Evolutionary conservation across 2,797 vertebrate genomes (phyloP).

Genomic region (Steatocranus sp.): DNA sequence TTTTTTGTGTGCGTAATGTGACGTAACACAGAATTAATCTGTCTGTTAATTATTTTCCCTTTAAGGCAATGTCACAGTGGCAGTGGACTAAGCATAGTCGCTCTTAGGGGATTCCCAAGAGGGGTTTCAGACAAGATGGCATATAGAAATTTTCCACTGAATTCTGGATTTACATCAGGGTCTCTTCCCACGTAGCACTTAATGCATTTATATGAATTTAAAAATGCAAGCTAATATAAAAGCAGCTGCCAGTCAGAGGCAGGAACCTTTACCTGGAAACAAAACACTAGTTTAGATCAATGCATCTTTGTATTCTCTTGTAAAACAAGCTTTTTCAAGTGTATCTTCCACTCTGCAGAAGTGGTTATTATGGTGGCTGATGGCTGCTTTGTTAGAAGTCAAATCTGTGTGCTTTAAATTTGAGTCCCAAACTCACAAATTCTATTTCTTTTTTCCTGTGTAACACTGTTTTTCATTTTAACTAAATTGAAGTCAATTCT

Average conservation of each 20-base stretch:
- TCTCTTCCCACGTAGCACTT: background rate
- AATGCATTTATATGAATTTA: accelerated
- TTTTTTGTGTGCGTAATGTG: background rate
- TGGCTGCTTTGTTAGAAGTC: background rate
- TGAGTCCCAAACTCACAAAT: background rate
- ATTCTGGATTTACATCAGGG: background rate
- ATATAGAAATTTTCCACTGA: background rate
- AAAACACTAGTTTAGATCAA: background rate
- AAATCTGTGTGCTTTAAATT: background rate
- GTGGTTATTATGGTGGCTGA: background rate
- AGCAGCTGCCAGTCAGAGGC: accelerated
- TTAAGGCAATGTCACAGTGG: background rate
- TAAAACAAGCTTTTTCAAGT: background rate
- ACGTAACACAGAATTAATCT: background rate
- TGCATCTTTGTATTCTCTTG: background rate
- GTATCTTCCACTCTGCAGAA: background rate
- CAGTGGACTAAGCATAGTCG: background rate
- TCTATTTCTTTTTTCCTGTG: background rate
- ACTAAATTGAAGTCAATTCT: background rate
- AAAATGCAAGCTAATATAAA: background rate
- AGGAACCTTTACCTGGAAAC: background rate
- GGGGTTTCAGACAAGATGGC: background rate
- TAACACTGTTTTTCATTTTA: background rate
- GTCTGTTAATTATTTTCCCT: accelerated
- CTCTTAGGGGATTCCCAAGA: background rate